These are phyloP conservation scores for Setipinna tenuifilis DNA, from an alignment of 2,797 vertebrate species.

Conservation along the genomic window DNA sequence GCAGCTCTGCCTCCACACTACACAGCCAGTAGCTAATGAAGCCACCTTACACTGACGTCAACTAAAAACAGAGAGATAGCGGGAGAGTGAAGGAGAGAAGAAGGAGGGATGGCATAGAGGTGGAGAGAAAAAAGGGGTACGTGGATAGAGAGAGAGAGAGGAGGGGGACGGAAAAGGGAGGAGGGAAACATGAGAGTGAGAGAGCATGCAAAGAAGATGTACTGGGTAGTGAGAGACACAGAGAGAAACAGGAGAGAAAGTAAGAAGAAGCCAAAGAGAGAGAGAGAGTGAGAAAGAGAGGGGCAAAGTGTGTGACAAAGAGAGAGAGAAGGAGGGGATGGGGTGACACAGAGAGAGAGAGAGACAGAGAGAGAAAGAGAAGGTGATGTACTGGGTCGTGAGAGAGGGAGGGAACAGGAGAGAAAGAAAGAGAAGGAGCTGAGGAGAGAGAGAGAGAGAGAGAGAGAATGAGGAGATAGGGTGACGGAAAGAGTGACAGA, in stretches of 20 bases:
- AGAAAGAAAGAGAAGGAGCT: too few species aligned
- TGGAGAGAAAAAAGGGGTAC: too few species aligned
- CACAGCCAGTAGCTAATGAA: too few species aligned
- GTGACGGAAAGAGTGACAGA: neutral
- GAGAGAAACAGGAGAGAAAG: neutral
- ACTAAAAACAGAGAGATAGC: neutral
- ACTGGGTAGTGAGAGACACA: too few species aligned
- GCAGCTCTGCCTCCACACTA: too few species aligned
- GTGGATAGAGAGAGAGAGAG: neutral
- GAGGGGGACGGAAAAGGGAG: too few species aligned
- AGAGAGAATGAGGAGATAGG: too few species aligned
- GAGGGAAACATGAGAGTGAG: too few species aligned
- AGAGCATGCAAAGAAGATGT: too few species aligned
- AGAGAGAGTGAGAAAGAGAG: neutral
- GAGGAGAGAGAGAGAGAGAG: too few species aligned
- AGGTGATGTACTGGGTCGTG: neutral
- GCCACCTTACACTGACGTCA: too few species aligned
- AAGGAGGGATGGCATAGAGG: neutral
- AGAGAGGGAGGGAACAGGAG: neutral
- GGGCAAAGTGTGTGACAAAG: constrained; percentile 11
- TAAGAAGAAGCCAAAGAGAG: neutral
- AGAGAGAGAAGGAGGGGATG: too few species aligned
- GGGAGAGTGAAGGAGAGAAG: constrained; percentile 7
- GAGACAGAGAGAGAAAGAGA: neutral
- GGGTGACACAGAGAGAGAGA: neutral